Evolutionary conservation across 2,888 invertebrate species (phyloP), one percentile per base, ranked within the genome.

Genomic region (Patella caerulea): DNA sequence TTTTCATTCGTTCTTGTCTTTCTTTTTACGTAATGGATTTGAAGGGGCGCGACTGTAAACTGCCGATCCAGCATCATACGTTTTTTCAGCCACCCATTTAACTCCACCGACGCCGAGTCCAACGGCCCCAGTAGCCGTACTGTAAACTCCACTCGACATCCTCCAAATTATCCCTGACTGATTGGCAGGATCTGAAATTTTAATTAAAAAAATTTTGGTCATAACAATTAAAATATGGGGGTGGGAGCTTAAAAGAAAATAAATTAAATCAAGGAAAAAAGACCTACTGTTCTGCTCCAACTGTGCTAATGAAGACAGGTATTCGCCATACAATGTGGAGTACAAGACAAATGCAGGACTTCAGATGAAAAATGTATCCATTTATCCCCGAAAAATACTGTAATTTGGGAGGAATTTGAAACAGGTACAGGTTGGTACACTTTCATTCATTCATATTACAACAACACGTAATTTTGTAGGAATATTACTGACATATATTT

Each of bases 21-120:
- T 91, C 69, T 86, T 86, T 81, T 86, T 88, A 45, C 80, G 69
- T 15, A 85, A 79, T 54, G 86, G 84, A 45, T 81, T 75, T 24
- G 88, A 83, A n/a, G 89, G 84, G 34, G 86, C 74, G 86, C 88
- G 71, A 84, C 86, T 87, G 15, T 83, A 88, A 2, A 90, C 90
- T 17, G 87, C 84, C 24, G 88, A 80, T 9, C 90, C 89, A 29
- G 88, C 89, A 75, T 87, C 88, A 78, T 89, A 88, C 71, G 88
- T 85, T 77, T 90, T 90, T n/a, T 86, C 89, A 1, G 90, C 91
- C 7, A 87, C 90, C 91, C 91, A 91, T 75, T 89, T 90, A 3
- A 90, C 90, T 17, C 90, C 87, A 11, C 89, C 89, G 0, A 90
- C 87, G 74, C 90, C 83, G 75, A 86, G 82, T 52, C 89, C 84